These are phyloP conservation scores for Chloroceryle inda DNA, from an alignment of 2,797 vertebrate species.

Conservation along the genomic window DNA sequence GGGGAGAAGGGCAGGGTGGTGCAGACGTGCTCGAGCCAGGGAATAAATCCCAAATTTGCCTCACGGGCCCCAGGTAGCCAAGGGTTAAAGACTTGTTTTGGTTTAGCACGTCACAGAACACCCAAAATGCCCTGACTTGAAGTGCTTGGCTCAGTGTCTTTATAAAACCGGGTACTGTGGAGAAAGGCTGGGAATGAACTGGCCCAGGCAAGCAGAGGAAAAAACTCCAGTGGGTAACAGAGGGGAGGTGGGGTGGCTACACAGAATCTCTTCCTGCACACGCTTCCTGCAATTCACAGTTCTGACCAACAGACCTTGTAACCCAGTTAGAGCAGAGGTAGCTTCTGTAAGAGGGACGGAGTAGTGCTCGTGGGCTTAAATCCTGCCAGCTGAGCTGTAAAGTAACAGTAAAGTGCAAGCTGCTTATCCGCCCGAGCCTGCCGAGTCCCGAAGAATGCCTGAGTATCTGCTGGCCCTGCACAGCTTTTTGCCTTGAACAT, in stretches of 20 bases:
- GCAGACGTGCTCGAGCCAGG: background rate
- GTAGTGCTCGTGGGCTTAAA: background rate
- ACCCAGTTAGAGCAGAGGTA: background rate
- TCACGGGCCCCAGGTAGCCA: background rate
- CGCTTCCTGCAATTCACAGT: background rate
- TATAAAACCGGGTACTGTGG: background rate
- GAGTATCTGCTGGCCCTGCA: background rate
- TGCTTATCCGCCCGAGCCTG: background rate
- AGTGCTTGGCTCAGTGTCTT: rapidly evolving
- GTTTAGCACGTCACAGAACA: background rate
- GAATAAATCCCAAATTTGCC: background rate
- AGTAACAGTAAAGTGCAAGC: background rate
- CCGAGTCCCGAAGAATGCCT: background rate
- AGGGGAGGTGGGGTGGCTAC: background rate
- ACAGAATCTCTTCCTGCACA: background rate
- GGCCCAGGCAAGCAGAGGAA: background rate
- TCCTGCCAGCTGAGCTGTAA: background rate
- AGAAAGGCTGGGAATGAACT: background rate
- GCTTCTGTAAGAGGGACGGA: background rate
- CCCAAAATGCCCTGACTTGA: background rate
- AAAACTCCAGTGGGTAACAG: background rate
- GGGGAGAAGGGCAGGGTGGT: background rate
- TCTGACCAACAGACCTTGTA: background rate
- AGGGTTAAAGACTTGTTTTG: background rate
- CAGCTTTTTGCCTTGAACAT: background rate